These are phyloP conservation scores for Balearica regulorum DNA, from an alignment of 2,797 vertebrate genomes.

Conservation along the genomic window DNA sequence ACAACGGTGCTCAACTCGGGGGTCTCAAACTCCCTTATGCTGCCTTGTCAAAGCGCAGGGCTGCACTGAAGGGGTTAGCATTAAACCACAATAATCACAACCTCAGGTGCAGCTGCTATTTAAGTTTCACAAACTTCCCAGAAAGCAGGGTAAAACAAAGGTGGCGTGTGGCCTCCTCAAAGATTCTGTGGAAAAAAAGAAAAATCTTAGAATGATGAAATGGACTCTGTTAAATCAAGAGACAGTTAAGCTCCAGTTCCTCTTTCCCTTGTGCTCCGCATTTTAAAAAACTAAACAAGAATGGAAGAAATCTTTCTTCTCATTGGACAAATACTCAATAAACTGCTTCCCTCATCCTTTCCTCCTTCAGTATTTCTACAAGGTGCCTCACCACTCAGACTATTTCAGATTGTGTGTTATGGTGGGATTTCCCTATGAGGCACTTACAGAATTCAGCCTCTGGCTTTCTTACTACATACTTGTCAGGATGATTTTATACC, in stretches of 20 bases:
- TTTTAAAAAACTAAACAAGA: neutral
- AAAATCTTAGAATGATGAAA: neutral
- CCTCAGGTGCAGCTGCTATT: neutral
- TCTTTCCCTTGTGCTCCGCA: neutral
- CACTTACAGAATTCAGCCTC: neutral
- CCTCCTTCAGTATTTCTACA: neutral
- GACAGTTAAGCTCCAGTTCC: neutral
- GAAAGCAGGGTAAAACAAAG: neutral
- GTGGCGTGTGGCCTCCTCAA: neutral
- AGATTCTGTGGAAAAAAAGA: neutral
- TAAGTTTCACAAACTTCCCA: neutral
- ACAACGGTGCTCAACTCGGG: neutral
- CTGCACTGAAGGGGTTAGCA: neutral
- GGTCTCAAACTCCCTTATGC: neutral
- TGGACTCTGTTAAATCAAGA: neutral
- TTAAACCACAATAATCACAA: neutral
- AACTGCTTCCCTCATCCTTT: neutral
- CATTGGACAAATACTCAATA: neutral
- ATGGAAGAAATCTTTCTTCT: neutral
- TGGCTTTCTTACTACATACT: neutral
- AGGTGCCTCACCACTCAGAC: neutral
- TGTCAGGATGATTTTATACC: neutral
- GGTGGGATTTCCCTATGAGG: neutral
- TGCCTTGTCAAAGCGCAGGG: neutral
- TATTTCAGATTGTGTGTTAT: neutral